Evolutionary conservation across 2,113 vertebrate genomes (phyloP), one percentile per base, ranked within the genome.

Genomic region (Gulo gulo): DNA sequence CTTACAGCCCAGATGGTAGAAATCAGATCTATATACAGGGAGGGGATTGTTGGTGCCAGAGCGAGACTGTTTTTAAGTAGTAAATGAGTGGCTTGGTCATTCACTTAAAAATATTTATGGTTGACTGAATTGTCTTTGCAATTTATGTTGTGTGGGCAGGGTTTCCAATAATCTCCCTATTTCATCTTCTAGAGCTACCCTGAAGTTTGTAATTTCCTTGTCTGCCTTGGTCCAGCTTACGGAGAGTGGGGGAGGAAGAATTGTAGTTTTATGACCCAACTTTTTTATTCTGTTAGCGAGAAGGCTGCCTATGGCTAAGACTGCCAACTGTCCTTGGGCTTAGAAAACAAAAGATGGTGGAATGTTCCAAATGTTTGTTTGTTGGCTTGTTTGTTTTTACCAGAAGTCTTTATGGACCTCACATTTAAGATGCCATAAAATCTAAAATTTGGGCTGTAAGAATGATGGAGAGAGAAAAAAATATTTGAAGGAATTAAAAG

Each of bases 401-500:
- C n/a, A 26, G 29, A 73, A 10, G 15, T 83, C 55, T 94, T 26
- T 63, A 5, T 96, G 42, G 42, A 76, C 20, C 42, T 76, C 63
- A 95, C 31, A 74, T 91, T 95, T 91, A 71, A 69, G 39, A 59
- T 95, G 39, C 7, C 20, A 47, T 34, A 21, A 93, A 39, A 61
- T 18, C 79, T 91, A 47, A 94, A 74, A 91, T 90, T 61, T 76
- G 42, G 2, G 81, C 83, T 34, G 0, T 76, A 82, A 94, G 45
- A 95, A n/a, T 55, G 79, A 93, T 50, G 5, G 39, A 36, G 13
- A 88, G 24, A 96, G 12, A 50, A 31, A 78, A 67, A 90, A 57
- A 55, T 91, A 67, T 8, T 82, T 36, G 69, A 88, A 96, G n/a
- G 29, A 86, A 52, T 59, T 39, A 89, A 90, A 96, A 83, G 24